Evolutionary conservation across 2,797 vertebrate genomes (phyloP).

Genomic region (Syndactyla subalaris): DNA sequence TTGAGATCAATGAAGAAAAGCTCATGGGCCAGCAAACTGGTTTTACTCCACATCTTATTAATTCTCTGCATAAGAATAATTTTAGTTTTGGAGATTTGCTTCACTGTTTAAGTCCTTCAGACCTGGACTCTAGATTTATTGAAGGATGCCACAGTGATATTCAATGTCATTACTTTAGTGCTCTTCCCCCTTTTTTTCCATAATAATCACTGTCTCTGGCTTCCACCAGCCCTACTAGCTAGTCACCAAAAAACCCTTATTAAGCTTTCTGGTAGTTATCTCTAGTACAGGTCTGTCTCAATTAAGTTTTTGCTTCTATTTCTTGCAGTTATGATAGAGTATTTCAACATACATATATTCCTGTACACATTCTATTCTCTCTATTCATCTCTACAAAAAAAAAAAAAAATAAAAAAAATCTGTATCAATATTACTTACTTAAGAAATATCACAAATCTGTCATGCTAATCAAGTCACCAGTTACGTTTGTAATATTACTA

Average conservation of each 20-base stretch:
- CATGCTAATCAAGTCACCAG: neutral
- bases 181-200: neutral
- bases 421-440: neutral
- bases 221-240: neutral
- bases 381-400: rapidly evolving
- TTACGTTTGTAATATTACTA: neutral
- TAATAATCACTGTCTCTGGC: neutral
- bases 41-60: neutral
- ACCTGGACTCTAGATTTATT: neutral
- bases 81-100: neutral
- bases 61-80: neutral
- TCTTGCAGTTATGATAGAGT: neutral
- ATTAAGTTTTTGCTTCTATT: neutral
- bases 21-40: neutral
- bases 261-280: neutral
- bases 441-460: neutral
- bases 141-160: neutral
- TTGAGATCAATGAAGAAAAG: neutral
- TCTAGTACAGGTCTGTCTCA: neutral
- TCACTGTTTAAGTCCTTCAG: neutral
- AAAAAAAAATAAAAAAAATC: too few species aligned
- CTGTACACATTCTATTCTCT: neutral
- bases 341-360: neutral
- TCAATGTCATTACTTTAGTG: neutral
- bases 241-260: rapidly evolving